Conservation (phyloP, 2,797 vertebrate genomes). For the Lophotriccus pileatus region DNA sequence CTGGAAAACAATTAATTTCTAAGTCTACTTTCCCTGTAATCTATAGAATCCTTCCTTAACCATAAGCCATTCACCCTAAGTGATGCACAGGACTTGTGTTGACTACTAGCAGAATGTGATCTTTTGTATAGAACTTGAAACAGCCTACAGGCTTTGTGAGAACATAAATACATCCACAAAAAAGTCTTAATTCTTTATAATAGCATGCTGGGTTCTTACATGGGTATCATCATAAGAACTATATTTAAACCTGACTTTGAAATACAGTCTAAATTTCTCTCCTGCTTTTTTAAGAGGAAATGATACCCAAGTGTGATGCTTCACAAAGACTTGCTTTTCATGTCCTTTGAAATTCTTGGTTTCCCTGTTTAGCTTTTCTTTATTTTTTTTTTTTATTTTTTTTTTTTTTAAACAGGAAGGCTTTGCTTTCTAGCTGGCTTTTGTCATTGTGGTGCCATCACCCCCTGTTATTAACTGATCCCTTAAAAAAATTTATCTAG, state of each 20-base stretch:
- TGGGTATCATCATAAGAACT: not conserved
- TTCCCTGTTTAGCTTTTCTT: not conserved
- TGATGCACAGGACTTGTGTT: not conserved
- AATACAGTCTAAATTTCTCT: not conserved
- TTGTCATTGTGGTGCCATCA: not conserved
- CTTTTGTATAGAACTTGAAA: not conserved
- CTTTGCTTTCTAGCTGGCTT: constrained; percentile 16
- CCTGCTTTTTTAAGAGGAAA: not conserved
- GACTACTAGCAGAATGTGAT: not conserved
- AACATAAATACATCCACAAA: not conserved
- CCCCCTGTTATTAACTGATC: not conserved
- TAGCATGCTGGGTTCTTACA: not conserved
- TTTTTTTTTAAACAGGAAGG: constrained; percentile 24
- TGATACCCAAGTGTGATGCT: not conserved
- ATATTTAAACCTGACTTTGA: not conserved
- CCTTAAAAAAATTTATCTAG: not conserved
- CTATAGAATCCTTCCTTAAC: not conserved
- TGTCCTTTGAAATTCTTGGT: constrained; percentile 5
- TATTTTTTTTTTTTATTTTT: not conserved
- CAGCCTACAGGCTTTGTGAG: not conserved
- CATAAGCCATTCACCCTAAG: not conserved
- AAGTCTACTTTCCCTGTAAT: not conserved
- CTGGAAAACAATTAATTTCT: not conserved
- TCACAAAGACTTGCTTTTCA: not conserved
- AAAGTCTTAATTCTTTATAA: not conserved